Conservation (phyloP, 64 coral and sea anemone species). For the Exaiptasia diaphana region DNA sequence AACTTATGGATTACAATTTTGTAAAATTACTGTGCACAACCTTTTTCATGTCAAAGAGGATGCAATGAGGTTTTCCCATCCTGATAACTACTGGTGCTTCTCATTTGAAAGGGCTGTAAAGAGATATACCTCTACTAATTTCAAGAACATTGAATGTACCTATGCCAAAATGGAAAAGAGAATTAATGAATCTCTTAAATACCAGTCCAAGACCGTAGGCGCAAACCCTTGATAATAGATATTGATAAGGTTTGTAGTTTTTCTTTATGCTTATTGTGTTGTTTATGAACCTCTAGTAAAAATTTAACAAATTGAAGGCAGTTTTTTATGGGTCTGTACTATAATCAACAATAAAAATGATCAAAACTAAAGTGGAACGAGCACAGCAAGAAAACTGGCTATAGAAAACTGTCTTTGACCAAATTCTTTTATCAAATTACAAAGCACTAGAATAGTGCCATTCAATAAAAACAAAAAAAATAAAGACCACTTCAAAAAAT, state of each 20-base stretch:
- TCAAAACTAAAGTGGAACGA: too few relatives aligned
- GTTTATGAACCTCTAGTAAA: background rate
- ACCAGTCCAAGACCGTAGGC: background rate
- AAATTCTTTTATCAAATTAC: too few relatives aligned
- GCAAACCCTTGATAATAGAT: background rate
- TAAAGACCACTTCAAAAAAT: too few relatives aligned
- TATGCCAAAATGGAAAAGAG: slow-evolving; percentile 45
- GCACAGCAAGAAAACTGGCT: too few relatives aligned
- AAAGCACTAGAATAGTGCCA: too few relatives aligned
- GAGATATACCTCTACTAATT: slow-evolving; percentile 20
- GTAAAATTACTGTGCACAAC: slow-evolving; percentile 21
- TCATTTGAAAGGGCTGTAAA: slow-evolving; percentile 48
- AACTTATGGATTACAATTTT: background rate
- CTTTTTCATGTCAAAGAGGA: slow-evolving; percentile 24
- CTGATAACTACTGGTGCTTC: slow-evolving; percentile 42
- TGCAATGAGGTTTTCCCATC: background rate
- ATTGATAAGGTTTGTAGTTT: slow-evolving; percentile 4
- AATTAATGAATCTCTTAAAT: slow-evolving; percentile 6
- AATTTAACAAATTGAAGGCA: too few relatives aligned
- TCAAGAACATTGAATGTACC: slow-evolving; percentile 51
- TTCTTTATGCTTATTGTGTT: background rate
- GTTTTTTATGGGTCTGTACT: too few relatives aligned
- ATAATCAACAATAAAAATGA: too few relatives aligned
- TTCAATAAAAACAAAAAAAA: too few relatives aligned
- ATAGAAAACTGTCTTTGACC: too few relatives aligned